phyloP scores from a whole-genome alignment of 2,113 vertebrate genomes.

The Peromyscus maniculatus region DNA sequence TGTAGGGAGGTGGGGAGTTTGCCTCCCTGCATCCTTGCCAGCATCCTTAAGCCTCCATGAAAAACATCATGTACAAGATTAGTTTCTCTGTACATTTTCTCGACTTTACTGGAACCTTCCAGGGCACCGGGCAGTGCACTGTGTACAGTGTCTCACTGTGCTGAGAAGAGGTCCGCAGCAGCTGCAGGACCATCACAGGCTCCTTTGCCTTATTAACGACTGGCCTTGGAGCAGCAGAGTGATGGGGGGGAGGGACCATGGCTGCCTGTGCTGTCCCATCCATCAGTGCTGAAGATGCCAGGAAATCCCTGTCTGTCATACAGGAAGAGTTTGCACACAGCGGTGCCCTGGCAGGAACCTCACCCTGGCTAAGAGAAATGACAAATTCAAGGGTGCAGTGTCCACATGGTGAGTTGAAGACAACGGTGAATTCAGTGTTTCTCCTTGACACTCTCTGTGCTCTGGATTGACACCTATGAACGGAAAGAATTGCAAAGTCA shows the following conservation, averaged over 20 bases:
- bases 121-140: neutral
- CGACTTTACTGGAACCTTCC: slow-evolving; percentile 5
- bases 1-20: neutral
- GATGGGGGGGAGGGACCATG: neutral
- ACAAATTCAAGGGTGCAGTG: neutral
- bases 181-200: neutral
- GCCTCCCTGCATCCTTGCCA: neutral
- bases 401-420: neutral
- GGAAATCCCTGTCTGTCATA: neutral
- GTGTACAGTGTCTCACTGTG: neutral
- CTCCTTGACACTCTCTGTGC: neutral
- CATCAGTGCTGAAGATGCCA: slow-evolving; percentile 6
- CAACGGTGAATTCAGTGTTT: neutral
- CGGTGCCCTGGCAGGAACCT: neutral
- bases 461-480: neutral
- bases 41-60: neutral
- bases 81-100: neutral
- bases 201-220: neutral
- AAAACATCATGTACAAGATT: neutral
- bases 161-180: neutral
- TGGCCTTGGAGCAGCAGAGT: slow-evolving; percentile 42
- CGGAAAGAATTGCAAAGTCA: neutral
- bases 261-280: neutral
- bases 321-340: neutral
- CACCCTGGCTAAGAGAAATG: neutral